phyloP scores from a whole-genome alignment of 2,797 vertebrate species.

The Myiotriccus ornatus region DNA sequence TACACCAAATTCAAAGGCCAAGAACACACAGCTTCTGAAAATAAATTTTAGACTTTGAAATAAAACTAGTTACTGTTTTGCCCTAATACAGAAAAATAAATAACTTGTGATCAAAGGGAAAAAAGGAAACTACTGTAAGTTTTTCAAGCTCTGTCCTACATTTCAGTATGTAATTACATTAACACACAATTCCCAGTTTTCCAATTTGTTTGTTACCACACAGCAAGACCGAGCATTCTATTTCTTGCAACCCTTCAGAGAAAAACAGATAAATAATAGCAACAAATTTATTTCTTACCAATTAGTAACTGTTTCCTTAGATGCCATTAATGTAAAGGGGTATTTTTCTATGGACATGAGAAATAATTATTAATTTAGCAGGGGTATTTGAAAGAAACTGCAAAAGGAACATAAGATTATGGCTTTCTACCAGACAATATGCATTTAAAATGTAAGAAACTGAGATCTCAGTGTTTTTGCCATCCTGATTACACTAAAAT shows the following conservation, averaged over 20 bases:
- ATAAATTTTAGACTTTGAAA: not conserved
- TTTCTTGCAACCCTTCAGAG: not conserved
- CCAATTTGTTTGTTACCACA: not conserved
- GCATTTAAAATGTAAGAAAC: not conserved
- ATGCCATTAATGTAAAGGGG: not conserved
- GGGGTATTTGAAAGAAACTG: not conserved
- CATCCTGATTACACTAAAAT: not conserved
- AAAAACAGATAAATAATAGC: not conserved
- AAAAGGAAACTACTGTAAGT: not conserved
- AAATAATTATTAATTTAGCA: not conserved
- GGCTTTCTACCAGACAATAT: not conserved
- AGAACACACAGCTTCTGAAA: not conserved
- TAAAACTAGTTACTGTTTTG: not conserved
- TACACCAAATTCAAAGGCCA: not conserved
- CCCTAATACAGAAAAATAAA: not conserved
- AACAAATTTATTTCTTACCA: not conserved
- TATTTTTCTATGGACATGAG: not conserved
- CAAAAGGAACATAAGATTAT: not conserved
- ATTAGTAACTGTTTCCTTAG: not conserved
- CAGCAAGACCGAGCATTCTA: not conserved
- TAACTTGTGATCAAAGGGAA: not conserved
- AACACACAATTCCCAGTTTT: not conserved
- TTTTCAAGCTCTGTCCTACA: slow-evolving; percentile 10
- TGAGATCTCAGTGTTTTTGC: not conserved
- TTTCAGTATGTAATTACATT: not conserved